phyloP scores from a whole-genome alignment of 37 sponge, comb jelly and placozoan genomes.

The Mnemiopsis leidyi region DNA sequence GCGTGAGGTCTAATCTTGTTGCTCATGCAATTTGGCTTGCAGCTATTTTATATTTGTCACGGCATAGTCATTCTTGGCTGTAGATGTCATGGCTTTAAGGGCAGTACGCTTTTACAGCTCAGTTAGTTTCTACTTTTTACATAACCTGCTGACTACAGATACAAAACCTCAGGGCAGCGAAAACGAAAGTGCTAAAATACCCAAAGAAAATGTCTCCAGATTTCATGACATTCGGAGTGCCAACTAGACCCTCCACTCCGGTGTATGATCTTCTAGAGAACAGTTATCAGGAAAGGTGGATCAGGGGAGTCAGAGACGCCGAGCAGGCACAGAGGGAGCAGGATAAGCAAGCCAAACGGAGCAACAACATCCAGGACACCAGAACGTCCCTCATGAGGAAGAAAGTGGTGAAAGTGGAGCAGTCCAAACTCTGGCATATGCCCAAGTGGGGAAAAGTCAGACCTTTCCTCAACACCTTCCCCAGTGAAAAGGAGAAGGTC shows the following conservation, averaged over 20 bases:
- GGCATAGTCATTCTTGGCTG: too few relatives aligned
- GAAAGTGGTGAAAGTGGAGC: not conserved
- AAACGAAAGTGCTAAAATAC: not conserved
- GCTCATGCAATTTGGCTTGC: not conserved
- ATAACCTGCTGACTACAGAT: too few relatives aligned
- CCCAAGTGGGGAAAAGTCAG: slow-evolving; percentile 15
- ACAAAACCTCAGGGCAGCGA: not conserved
- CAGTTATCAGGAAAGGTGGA: slow-evolving; percentile 51
- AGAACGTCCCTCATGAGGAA: slow-evolving; percentile 24
- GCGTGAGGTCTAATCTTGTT: not conserved
- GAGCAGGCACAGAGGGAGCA: slow-evolving; percentile 12
- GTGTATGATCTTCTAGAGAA: slow-evolving; percentile 26
- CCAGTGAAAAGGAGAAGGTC: not conserved
- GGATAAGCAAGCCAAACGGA: not conserved
- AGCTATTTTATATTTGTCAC: too few relatives aligned
- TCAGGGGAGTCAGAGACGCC: not conserved
- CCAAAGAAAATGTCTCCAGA: slow-evolving; percentile 38
- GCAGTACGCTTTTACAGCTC: too few relatives aligned
- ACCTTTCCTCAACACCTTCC: slow-evolving; percentile 30
- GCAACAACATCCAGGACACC: slow-evolving; percentile 4
- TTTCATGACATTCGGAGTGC: slow-evolving; percentile 40
- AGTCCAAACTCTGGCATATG: slow-evolving; percentile 43
- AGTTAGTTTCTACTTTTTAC: too few relatives aligned
- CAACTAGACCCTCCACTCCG: slow-evolving; percentile 41
- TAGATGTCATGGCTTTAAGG: too few relatives aligned